These are phyloP conservation scores for Clinocottus analis DNA, from an alignment of 2,113 vertebrate species.

Conservation along the genomic window DNA sequence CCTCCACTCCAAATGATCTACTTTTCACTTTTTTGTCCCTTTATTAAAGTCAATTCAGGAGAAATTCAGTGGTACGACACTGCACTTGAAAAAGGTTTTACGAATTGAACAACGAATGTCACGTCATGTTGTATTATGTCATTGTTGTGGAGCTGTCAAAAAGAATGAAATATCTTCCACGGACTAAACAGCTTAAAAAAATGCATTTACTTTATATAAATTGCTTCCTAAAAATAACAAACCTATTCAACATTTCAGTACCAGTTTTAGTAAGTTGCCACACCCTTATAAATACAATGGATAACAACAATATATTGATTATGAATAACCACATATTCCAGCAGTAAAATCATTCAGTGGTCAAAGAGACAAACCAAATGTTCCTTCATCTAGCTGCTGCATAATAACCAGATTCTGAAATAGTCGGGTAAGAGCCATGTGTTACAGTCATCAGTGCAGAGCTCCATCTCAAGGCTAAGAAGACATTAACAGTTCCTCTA, in stretches of 20 bases:
- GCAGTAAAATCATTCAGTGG: not conserved
- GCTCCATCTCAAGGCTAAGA: slow-evolving; percentile 53
- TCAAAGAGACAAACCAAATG: not conserved
- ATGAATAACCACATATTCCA: not conserved
- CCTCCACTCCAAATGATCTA: slow-evolving; percentile 60
- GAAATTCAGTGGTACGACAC: slow-evolving; percentile 50
- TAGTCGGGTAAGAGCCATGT: slow-evolving; percentile 19
- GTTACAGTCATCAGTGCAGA: slow-evolving; percentile 11
- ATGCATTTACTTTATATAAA: not conserved
- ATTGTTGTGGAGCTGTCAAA: slow-evolving; percentile 25
- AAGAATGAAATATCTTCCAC: slow-evolving; percentile 28
- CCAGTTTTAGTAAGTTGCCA: not conserved
- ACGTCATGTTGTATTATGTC: slow-evolving; percentile 36
- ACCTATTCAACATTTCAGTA: not conserved
- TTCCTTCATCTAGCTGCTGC: not conserved
- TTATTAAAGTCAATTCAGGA: slow-evolving; percentile 52
- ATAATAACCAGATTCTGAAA: not conserved
- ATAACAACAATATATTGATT: not conserved
- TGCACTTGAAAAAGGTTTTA: slow-evolving; percentile 43
- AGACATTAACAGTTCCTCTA: slow-evolving; percentile 47
- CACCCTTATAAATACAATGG: not conserved
- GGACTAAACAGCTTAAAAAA: not conserved
- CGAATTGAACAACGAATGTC: slow-evolving; percentile 28
- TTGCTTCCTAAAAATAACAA: no score
- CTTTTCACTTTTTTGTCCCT: slow-evolving; percentile 58